Evolutionary conservation across 1,140 invertebrate species (phyloP).

Genomic region (Philopotamus ludificatus): DNA sequence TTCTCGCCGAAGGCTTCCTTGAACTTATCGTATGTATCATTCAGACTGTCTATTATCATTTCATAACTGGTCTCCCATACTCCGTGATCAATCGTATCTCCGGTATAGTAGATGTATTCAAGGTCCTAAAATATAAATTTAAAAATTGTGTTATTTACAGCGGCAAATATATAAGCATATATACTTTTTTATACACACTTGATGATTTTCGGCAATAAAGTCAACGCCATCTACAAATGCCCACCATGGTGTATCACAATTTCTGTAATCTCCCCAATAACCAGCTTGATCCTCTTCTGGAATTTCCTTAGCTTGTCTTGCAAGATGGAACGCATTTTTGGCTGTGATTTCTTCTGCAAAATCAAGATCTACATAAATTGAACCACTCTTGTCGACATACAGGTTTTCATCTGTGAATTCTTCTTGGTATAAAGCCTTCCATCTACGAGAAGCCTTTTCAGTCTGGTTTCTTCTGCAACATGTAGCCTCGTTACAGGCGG

Average conservation of each 20-base stretch:
- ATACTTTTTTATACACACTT: constrained; percentile 55
- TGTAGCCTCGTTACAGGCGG: constrained; percentile 70
- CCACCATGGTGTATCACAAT: constrained; percentile 72
- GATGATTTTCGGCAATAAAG: constrained; percentile 55
- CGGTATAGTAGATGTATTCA: constrained; percentile 80
- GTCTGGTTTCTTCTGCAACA: constrained; percentile 72
- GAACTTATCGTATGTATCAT: constrained; percentile 59
- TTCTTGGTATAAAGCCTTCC: constrained; percentile 19
- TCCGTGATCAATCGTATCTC: constrained; percentile 80
- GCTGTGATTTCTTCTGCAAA: constrained; percentile 29
- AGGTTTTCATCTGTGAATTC: constrained; percentile 9
- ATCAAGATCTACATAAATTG: constrained; percentile 45
- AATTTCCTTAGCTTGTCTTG: constrained; percentile 81
- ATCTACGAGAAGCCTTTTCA: constrained; percentile 16
- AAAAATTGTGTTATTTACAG: too few species aligned
- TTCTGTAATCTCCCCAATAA: constrained; percentile 74
- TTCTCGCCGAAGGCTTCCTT: constrained; percentile 63
- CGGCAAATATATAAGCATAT: too few species aligned
- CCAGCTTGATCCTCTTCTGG: constrained; percentile 60
- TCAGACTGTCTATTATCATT: constrained; percentile 64
- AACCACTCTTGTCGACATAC: constrained; percentile 31
- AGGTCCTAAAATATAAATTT: constrained; percentile 49
- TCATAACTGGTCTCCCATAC: constrained; percentile 75
- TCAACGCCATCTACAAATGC: constrained; percentile 63
- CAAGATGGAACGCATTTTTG: too few species aligned